Percentiles rank a stretch among this genome's conserved stretches.
These are phyloP conservation scores for Cynodonichthys magdalenae DNA, from an alignment of 2,797 vertebrate genomes.

Conservation along the genomic window DNA sequence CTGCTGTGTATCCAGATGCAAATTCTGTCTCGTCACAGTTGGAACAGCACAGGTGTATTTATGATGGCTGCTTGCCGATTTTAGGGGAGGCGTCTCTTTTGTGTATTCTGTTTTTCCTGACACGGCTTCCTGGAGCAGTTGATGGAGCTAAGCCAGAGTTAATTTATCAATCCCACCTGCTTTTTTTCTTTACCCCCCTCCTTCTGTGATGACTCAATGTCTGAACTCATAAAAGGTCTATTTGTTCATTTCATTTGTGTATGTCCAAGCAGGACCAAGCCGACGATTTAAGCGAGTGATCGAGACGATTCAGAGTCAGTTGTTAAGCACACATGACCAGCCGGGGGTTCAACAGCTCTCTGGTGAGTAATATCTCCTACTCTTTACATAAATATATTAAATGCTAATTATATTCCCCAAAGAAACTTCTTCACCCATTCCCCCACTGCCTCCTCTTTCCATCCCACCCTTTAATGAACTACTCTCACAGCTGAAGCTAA, in stretches of 20 bases:
- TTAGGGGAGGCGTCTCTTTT: background rate
- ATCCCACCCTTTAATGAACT: constrained; percentile 29
- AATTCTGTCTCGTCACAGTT: constrained; percentile 6
- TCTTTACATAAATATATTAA: background rate
- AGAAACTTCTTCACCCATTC: constrained; percentile 29
- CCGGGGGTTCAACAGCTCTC: constrained; percentile 95
- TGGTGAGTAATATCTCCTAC: constrained; percentile 84
- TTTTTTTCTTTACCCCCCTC: background rate
- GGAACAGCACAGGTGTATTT: constrained; percentile 12
- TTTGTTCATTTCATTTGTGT: constrained; percentile 8
- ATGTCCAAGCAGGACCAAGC: constrained; percentile 87
- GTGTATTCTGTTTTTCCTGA: background rate
- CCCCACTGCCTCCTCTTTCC: constrained; percentile 47
- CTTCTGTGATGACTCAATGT: background rate
- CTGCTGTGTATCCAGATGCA: constrained; percentile 1
- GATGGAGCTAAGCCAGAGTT: background rate
- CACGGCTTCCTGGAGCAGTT: background rate
- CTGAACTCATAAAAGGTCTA: background rate
- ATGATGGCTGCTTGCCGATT: constrained; percentile 4
- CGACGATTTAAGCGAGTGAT: constrained; percentile 99
- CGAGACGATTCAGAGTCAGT: constrained; percentile 98
- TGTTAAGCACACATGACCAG: constrained; percentile 98
- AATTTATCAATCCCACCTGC: constrained; percentile 10
- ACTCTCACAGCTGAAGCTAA: constrained; percentile 45
- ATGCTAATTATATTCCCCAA: constrained; percentile 3